Evolutionary conservation across 2,888 invertebrate genomes (phyloP), one percentile per base, ranked within the genome.

Genomic region (Troides oblongomaculatus): DNA sequence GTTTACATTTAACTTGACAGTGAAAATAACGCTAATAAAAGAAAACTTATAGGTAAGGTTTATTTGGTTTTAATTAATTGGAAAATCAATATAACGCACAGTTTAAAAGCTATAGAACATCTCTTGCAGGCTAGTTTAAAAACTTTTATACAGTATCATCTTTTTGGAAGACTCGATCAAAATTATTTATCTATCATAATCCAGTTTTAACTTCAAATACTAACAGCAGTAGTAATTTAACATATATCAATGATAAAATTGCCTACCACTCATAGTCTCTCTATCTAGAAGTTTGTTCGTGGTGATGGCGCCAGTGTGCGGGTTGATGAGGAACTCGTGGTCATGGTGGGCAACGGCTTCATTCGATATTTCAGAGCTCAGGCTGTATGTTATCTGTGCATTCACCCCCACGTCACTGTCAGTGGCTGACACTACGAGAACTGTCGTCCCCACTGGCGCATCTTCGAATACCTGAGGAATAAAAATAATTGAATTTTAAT

Each of bases 341-440:
- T 94, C 95, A 12, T 93, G 92, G 62, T 94, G 94, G 0, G 94
- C 87, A 50, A 94, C 92, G 30, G 95, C 96, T 66, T 96, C 96
- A 79, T 94, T 94, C 12, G 92, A 90, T 71, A 90, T 88, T 79
- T 93, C 93, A 0, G 91, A 89, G 63, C 95, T 95, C 39, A 97
- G 89, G 23, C 95, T 95, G 84, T 97, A 97, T 0, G 96, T 96
- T 62, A 97, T 96, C 85, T 97, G 96, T 0, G 99, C 99, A 89
- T 99, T 99, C 62, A 98, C 94, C 0, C 99, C 99, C 1, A 98
- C 97, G 88, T 99, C 99, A 71, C 96, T 97, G 84, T 99, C 99
- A 0, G 96, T 96, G 0, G 99, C 99, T 0, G 97, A 96, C 0
- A 99, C 97, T 0, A 98, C 96, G 0, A 98, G 92, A 0, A 99